These are phyloP conservation scores for Rhea americana DNA, from an alignment of 2,113 vertebrate genomes.

Conservation along the genomic window DNA sequence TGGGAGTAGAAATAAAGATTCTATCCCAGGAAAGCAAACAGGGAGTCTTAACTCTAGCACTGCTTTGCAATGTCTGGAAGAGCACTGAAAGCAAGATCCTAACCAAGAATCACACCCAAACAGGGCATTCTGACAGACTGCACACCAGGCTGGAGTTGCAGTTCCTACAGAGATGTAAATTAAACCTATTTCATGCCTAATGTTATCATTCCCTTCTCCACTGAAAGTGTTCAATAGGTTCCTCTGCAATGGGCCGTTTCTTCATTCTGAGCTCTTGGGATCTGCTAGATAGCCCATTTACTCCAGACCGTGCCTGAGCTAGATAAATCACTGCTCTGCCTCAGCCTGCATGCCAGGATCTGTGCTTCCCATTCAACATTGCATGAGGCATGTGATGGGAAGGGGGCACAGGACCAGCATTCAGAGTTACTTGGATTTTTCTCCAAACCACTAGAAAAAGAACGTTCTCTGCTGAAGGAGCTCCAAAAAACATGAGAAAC, in stretches of 20 bases:
- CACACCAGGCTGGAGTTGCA: background rate
- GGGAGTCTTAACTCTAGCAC: no score
- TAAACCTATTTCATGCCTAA: background rate
- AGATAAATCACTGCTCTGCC: background rate
- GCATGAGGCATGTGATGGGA: background rate
- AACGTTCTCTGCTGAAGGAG: background rate
- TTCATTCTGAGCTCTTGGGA: background rate
- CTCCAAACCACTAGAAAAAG: background rate
- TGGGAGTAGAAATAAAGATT: background rate
- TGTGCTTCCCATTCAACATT: background rate
- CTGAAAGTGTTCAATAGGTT: background rate
- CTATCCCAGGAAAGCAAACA: background rate
- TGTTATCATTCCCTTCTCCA: background rate
- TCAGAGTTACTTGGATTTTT: background rate
- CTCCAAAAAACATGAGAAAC: background rate
- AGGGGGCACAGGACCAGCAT: rapidly evolving
- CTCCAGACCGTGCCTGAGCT: background rate
- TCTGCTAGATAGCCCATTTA: background rate
- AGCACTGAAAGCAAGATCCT: background rate
- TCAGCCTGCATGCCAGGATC: background rate
- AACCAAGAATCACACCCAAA: background rate
- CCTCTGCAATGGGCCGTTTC: background rate
- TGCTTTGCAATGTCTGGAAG: background rate
- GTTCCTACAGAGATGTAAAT: background rate
- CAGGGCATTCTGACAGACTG: background rate